Conservation (phyloP, 2,797 vertebrate species). For the Emys orbicularis region DNA sequence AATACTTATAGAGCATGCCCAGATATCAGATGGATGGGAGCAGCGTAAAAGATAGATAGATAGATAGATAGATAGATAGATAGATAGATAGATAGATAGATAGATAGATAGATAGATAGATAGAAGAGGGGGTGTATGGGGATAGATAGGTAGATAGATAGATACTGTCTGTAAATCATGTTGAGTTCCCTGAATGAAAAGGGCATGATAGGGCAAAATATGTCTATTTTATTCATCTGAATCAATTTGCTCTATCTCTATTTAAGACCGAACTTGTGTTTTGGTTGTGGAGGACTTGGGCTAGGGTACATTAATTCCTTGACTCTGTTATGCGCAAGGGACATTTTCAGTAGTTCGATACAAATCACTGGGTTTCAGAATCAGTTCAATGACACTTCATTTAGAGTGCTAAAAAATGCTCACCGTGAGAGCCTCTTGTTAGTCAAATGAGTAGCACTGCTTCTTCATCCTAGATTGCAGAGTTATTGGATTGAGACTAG, state of each 20-base stretch:
- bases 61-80: not conserved
- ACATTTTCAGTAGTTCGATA: not conserved
- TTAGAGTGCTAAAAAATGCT: not conserved
- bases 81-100: too few relatives aligned
- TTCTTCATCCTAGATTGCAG: not conserved
- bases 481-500: constrained; percentile 48
- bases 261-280: not conserved
- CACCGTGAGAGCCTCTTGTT: accelerated
- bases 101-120: not conserved
- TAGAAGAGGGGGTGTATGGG: too few relatives aligned
- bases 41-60: too few relatives aligned
- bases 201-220: not conserved
- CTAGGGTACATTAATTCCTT: not conserved
- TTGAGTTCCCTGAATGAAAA: accelerated
- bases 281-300: accelerated
- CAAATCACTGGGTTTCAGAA: not conserved
- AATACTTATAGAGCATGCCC: too few relatives aligned
- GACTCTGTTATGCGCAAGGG: not conserved
- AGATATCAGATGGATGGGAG: too few relatives aligned
- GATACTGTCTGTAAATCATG: accelerated
- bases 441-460: constrained; percentile 3
- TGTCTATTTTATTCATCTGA: not conserved
- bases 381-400: not conserved
- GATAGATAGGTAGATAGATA: too few relatives aligned
- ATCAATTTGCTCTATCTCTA: not conserved